phyloP scores from a whole-genome alignment of 2,113 vertebrate species.

The Cercocebus atys region DNA sequence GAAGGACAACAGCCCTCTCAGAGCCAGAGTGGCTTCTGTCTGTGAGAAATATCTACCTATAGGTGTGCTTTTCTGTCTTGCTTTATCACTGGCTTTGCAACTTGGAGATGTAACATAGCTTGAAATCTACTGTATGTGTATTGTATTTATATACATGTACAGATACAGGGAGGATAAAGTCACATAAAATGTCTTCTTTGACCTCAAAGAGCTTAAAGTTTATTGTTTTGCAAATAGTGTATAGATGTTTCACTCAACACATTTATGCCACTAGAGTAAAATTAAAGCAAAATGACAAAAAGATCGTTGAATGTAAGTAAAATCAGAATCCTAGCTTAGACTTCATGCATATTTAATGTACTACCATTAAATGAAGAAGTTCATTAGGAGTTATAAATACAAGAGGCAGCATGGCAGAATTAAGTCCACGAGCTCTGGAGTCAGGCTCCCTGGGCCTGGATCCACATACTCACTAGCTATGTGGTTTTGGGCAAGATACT shows the following conservation, averaged over 20 bases:
- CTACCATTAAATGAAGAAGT: not conserved
- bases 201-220: not conserved
- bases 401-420: rapidly evolving
- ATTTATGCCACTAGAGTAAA: not conserved
- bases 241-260: not conserved
- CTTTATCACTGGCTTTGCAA: slow-evolving; percentile 81
- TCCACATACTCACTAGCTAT: not conserved
- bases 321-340: slow-evolving; percentile 13
- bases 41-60: slow-evolving; percentile 77
- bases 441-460: not conserved
- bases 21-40: slow-evolving; percentile 80
- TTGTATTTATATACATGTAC: not conserved
- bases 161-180: not conserved
- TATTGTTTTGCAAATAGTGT: not conserved
- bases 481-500: not conserved
- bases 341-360: not conserved
- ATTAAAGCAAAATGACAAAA: slow-evolving; percentile 14
- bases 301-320: not conserved
- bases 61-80: slow-evolving; percentile 76
- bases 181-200: not conserved
- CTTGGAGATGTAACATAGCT: slow-evolving; percentile 77
- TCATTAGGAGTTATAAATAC: not conserved
- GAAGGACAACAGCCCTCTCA: slow-evolving; percentile 82
- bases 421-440: not conserved
- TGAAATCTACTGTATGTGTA: slow-evolving; percentile 65